Base-by-base conservation (phyloP, 2,113 vertebrate species). In the Leiothrix lutea region DNA sequence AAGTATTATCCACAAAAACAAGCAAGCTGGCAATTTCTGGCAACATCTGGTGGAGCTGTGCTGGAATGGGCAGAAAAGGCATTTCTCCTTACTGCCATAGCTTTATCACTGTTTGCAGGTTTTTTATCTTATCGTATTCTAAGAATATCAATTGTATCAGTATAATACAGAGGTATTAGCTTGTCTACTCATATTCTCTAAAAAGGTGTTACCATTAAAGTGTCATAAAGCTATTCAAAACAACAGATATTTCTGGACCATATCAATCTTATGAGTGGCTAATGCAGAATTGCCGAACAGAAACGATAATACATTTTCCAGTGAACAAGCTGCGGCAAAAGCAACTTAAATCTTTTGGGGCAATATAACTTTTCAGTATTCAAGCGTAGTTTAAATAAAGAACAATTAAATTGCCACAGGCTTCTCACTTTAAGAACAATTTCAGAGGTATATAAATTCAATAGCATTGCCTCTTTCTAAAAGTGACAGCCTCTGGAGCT, bases 401-500 rank as follows among this genome's bases (percentile, higher is more conserved):
- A 84, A 36, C 29, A 83, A 28, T 94, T 90, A 78, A 93, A 83
- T 88, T 88, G 51, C 80, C 60, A 50, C 24, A 58, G 60, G n/a
- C 54, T 86, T 96, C 40, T 53, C 38, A 74, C 54, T 95, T 88
- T 62, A 78, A 58, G 51, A 90, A 84, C 38, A 78, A 51, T 90
- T 93, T 92, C 51, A 86, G 51, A 78, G 61, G 44, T 93, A 90
- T 57, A 87, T 92, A 77, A 94, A 94, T 94, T 90, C 83, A 88
- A 22, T 74, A 64, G 40, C 48, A 24, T 60, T 74, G 24, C 47
- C 35, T 69, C 14, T 86, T 94, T 66, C 60, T 92, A 44, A 50
- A 93, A 80, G 80, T 90, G 92, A 90, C 88, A 88, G 12, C 60
- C 86, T 95, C 92, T 95, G 65, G 83, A 88, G 88, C 77, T 70